Percentiles rank a stretch among this genome's conserved stretches.
Conservation (phyloP, 2,888 invertebrate species). For the Thecocarcelia acutangulata region DNA sequence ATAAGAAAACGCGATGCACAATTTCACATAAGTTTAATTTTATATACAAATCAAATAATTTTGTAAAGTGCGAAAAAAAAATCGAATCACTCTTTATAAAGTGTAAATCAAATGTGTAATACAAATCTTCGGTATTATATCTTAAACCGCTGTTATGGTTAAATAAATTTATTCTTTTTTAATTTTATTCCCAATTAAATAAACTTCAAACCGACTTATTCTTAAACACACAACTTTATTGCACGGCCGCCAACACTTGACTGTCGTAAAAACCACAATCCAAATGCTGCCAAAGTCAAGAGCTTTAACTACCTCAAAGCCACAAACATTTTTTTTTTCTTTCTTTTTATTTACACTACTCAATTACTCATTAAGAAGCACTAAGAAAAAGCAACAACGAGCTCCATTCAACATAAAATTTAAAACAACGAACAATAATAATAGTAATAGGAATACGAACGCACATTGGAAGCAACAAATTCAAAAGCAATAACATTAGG, state of each 20-base stretch:
- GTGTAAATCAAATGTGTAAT: conserved; percentile 4
- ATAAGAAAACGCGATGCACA: conserved; percentile 4
- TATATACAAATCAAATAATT: conserved; percentile 1
- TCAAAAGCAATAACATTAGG: conserved; percentile 11
- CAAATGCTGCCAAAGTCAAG: conserved; percentile 61
- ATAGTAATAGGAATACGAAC: not conserved
- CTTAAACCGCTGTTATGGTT: conserved; percentile 7
- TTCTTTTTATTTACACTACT: conserved; percentile 19
- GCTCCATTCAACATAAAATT: conserved; percentile 41
- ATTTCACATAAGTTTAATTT: conserved; percentile 30
- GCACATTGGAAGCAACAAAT: conserved; percentile 6
- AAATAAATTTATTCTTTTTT: conserved; percentile 8
- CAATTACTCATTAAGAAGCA: conserved; percentile 20
- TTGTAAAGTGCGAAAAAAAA: not conserved
- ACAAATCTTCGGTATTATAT: not conserved
- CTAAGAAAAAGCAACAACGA: conserved; percentile 11
- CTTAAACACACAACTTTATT: conserved; percentile 58
- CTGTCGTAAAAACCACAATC: conserved; percentile 59
- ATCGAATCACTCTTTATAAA: conserved; percentile 9
- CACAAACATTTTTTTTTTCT: conserved; percentile 16
- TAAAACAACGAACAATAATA: not conserved
- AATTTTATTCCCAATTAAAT: not conserved
- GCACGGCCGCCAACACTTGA: conserved; percentile 71
- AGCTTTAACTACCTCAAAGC: conserved; percentile 52
- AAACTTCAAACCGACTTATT: not conserved